A percentile compares a stretch with the other conserved stretches of the same genome.
These are phyloP conservation scores for Poecilia latipinna DNA, from an alignment of 2,113 vertebrate species.

Conservation along the genomic window DNA sequence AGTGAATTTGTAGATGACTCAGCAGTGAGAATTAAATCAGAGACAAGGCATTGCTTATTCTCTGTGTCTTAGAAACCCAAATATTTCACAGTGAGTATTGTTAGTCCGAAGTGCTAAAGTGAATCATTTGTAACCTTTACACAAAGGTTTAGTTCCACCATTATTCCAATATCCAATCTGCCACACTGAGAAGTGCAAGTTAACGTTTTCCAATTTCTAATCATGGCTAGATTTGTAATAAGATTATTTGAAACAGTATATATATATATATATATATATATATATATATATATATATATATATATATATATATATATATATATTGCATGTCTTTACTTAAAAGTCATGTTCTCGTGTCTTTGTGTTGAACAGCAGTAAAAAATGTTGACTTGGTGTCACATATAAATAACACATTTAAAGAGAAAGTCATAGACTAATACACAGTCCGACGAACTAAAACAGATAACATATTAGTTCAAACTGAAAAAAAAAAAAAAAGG, in stretches of 20 bases:
- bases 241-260: background rate
- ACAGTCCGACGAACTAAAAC: background rate
- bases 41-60: slow-evolving; percentile 27
- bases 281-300: background rate
- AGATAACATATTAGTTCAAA: too few species aligned
- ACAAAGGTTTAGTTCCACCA: too few species aligned
- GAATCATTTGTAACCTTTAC: slow-evolving; percentile 35
- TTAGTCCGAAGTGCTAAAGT: slow-evolving; percentile 25
- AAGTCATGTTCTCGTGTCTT: background rate
- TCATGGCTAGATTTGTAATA: background rate
- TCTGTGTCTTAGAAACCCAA: slow-evolving; percentile 29
- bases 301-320: background rate
- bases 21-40: slow-evolving; percentile 1
- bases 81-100: slow-evolving; percentile 16
- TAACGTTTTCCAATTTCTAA: background rate
- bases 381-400: background rate
- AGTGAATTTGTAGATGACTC: slow-evolving; percentile 31
- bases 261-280: background rate
- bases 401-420: background rate
- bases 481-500: too few species aligned
- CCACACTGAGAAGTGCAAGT: background rate
- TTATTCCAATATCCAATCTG: background rate
- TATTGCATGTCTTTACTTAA: background rate
- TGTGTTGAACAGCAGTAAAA: background rate
- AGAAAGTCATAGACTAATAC: too few species aligned